Conservation (phyloP, 2,113 vertebrate genomes). For the Maccullochella peelii region DNA sequence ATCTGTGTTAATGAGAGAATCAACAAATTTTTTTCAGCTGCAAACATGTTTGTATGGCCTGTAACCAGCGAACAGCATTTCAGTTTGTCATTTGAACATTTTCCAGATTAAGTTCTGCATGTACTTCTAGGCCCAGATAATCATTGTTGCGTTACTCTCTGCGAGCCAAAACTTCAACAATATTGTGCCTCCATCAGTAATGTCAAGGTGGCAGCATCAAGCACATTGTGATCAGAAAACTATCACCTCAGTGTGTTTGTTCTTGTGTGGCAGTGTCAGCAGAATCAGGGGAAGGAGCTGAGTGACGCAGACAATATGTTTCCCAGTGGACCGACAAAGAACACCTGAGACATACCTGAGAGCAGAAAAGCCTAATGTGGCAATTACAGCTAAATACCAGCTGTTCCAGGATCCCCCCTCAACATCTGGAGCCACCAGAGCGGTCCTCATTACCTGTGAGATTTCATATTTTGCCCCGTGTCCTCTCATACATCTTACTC, state of each 20-base stretch:
- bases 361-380: slow-evolving; percentile 1
- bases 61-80: not conserved
- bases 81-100: not conserved
- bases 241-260: not conserved
- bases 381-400: slow-evolving; percentile 54
- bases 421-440: slow-evolving; percentile 63
- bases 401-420: slow-evolving; percentile 44
- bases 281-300: not conserved
- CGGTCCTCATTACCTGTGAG: slow-evolving; percentile 33
- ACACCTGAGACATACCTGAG: slow-evolving; percentile 2
- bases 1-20: too few relatives aligned
- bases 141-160: not conserved
- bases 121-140: not conserved
- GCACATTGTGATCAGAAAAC: not conserved
- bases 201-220: not conserved
- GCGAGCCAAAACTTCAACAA: not conserved
- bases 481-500: slow-evolving; percentile 50
- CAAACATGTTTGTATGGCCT: not conserved
- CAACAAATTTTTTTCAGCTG: not conserved
- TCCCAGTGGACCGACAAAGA: not conserved
- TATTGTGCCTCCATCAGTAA: too few relatives aligned
- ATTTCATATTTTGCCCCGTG: slow-evolving; percentile 25
- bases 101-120: not conserved
- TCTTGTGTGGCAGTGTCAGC: slow-evolving; percentile 13
- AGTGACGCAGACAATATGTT: not conserved